Percentiles rank a stretch among this genome's conserved stretches.
Conservation (phyloP, 2,888 invertebrate genomes). For the Drosophila suboccidentalis region DNA sequence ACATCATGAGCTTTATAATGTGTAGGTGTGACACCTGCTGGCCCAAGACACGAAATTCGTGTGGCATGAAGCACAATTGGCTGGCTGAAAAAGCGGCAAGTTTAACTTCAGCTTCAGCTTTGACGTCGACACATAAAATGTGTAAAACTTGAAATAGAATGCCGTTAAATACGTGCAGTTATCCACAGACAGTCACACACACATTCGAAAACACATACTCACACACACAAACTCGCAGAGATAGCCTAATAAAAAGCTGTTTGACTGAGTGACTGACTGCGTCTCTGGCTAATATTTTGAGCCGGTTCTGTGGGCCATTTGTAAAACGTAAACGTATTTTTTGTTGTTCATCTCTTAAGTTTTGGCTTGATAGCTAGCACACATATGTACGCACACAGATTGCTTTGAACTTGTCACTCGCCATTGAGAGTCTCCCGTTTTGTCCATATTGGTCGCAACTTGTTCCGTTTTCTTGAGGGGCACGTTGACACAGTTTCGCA, state of each 20-base stretch:
- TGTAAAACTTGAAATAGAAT: slow-evolving; percentile 64
- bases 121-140: slow-evolving; percentile 46
- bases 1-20: slow-evolving; percentile 1
- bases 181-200: slow-evolving; percentile 43
- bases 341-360: slow-evolving; percentile 20
- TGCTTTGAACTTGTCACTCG: slow-evolving; percentile 75
- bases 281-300: slow-evolving; percentile 43
- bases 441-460: slow-evolving; percentile 72
- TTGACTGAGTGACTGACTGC: slow-evolving; percentile 53
- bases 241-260: slow-evolving; percentile 74
- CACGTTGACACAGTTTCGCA: slow-evolving; percentile 75
- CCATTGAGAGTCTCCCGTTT: slow-evolving; percentile 63
- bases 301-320: slow-evolving; percentile 73
- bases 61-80: slow-evolving; percentile 41
- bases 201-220: slow-evolving; percentile 25
- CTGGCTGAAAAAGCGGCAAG: slow-evolving; percentile 20
- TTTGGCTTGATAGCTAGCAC: slow-evolving; percentile 41
- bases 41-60: slow-evolving; percentile 13
- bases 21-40: slow-evolving; percentile 49
- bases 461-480: slow-evolving; percentile 67
- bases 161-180: slow-evolving; percentile 77
- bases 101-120: slow-evolving; percentile 9
- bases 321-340: slow-evolving; percentile 47
- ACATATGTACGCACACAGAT: slow-evolving; percentile 31
- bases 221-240: slow-evolving; percentile 38